Evolutionary conservation across 2,113 vertebrate genomes (phyloP), one percentile per base, ranked within the genome.

Genomic region (Salminus brasiliensis): DNA sequence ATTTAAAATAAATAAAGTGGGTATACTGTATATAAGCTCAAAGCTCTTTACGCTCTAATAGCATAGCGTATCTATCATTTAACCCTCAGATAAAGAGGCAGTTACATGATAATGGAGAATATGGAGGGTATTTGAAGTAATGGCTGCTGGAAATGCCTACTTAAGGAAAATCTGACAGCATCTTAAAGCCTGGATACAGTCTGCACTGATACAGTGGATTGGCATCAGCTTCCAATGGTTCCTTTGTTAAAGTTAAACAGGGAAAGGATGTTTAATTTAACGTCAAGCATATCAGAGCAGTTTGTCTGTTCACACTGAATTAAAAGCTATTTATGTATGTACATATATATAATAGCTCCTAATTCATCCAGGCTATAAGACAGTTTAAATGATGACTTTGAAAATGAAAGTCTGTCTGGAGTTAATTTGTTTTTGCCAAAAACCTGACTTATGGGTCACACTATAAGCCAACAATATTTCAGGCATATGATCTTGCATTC

Each of bases 151-250:
- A 52, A 49, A 76, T 55, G 63, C 47, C 34, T 55, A n/a, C 21
- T 68, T 36, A 76, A 75, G 23, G 63, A 76, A 68, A 10, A 43
- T 76, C 29, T 63, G 60, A 76, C 29, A 29, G 47, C 18, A 30
- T 76, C 74, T 67, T 41, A 77, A 55, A 63, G 49, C 74, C 74
- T 77, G 74, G 74, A 77, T 76, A 68, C 60, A 67, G n/a, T 21
- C 30, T n/a, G 60, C 57, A n/a, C 39, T n/a, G 57, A 60, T 32
- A 39, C 3, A 62, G 36, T 45, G 15, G 34, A 12, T 62, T 62
- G 12, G 25, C 12, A 62, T 32, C 43, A 55, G 11, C 29, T 45
- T 23, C 32, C 25, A 45, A n/a, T 32, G 45, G 39, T 9, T 29
- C 9, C 4, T 52, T 11, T 53, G 21, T 52, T 11, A 67, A 29